Base-by-base conservation (phyloP, 2,888 invertebrate species). In the Stenurella melanura region DNA sequence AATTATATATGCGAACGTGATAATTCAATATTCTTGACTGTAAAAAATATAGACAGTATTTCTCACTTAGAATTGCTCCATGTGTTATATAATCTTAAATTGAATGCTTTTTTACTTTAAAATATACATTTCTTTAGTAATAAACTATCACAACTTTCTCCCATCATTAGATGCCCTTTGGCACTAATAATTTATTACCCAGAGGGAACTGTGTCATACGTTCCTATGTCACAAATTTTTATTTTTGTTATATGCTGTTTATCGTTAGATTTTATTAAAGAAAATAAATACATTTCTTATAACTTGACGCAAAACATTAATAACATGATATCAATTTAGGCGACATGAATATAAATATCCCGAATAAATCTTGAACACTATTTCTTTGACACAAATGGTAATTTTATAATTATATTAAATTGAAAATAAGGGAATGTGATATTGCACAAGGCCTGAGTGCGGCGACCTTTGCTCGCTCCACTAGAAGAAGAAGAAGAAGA, bases 131-230 rank as follows among this genome's bases (percentile, higher is more conserved):
- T 34, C 30, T 42, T 42, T 15, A 18, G 60, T 19, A 21, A 6
- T 21, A 19, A 19, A 60, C 26, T 60, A 60, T 21, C 9, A 21
- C 60, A 64, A 64, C 63, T 64, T 64, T 64, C 63, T 38, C 63
- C 34, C n/a, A 18, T 64, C 19, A 2, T 9, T 9, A 34, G 7
- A 64, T 64, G 11, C 34, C 63, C 63, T 64, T 64, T 64, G 63
- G 63, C 63, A 18, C 18, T 64, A 18, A 11, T 10, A 34, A 34
- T 38, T 64, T 64, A 64, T 17, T 64, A 2, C 38, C 9, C 15
- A 26, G n/a, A 63, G 63, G 63, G 12, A 64, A 34, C 38, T 18
- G 10, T 64, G 63, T 64, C 38, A 34, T 18, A 18, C 30, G 12
- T 64, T 64, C 38, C 1, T 34, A 60, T 12, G 17, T 38, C 30